Percentiles rank a stretch among this genome's conserved stretches.
Evolutionary conservation across 2,888 invertebrate species (phyloP).

Genomic region (Rhagonycha fulva): DNA sequence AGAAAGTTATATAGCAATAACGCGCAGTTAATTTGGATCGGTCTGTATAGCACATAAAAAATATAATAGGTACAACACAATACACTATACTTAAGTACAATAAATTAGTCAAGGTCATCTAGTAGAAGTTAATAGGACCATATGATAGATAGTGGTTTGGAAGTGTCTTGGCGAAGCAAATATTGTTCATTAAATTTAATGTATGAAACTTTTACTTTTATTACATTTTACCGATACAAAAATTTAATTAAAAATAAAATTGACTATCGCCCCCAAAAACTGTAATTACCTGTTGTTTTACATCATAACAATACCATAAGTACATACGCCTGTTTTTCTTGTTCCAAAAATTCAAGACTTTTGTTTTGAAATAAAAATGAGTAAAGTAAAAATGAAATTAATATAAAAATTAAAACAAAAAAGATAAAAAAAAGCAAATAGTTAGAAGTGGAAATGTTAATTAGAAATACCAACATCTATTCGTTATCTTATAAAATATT

Average conservation of each 20-base stretch:
- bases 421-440: too few species aligned
- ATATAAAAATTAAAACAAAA: too few species aligned
- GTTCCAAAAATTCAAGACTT: too few species aligned
- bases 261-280: background rate
- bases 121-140: background rate
- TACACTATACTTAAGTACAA: background rate
- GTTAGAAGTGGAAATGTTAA: background rate
- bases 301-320: background rate
- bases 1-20: too few species aligned
- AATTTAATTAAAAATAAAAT: background rate
- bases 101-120: background rate
- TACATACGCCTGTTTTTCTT: too few species aligned
- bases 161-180: too few species aligned
- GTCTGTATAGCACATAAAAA: background rate
- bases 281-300: background rate
- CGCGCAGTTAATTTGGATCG: background rate
- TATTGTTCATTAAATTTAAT: too few species aligned
- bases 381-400: too few species aligned
- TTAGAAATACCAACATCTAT: background rate
- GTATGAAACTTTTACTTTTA: background rate
- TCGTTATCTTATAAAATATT: constrained; percentile 6
- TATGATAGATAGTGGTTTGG: background rate
- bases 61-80: background rate
- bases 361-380: too few species aligned
- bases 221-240: background rate